Evolutionary conservation across 2,113 vertebrate genomes (phyloP).

Genomic region (Puffinus mauretanicus): DNA sequence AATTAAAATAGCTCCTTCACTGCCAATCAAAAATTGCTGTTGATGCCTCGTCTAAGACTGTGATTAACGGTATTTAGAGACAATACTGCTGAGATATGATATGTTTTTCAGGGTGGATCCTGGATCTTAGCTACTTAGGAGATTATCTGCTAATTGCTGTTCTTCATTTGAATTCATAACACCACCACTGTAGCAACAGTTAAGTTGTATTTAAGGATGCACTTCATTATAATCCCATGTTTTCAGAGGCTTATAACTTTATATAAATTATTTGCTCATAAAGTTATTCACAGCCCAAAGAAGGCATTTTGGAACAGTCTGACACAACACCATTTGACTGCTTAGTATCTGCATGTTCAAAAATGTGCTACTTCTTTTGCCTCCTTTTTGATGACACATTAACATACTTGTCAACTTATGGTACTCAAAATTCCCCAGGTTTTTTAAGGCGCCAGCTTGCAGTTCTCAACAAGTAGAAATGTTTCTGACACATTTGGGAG

Average conservation of each 20-base stretch:
- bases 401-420: conserved; percentile 52
- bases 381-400: conserved; percentile 40
- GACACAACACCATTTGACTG: conserved; percentile 47
- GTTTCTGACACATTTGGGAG: conserved; percentile 30
- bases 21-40: neutral
- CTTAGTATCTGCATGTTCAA: conserved; percentile 45
- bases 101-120: neutral
- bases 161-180: conserved; percentile 14
- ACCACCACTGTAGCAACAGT: neutral
- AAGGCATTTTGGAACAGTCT: conserved; percentile 37
- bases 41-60: neutral
- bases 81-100: neutral
- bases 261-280: conserved; percentile 8
- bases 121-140: neutral
- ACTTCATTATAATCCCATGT: neutral
- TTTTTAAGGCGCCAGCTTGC: conserved; percentile 35
- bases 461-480: conserved; percentile 16
- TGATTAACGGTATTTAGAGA: conserved; percentile 3
- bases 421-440: conserved; percentile 3
- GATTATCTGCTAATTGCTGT: conserved; percentile 12
- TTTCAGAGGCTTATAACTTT: conserved; percentile 15
- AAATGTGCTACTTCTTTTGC: conserved; percentile 51
- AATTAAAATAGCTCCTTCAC: neutral
- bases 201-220: neutral
- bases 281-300: neutral